Conservation (phyloP, 2,113 vertebrate genomes). For the Carassius auratus region DNA sequence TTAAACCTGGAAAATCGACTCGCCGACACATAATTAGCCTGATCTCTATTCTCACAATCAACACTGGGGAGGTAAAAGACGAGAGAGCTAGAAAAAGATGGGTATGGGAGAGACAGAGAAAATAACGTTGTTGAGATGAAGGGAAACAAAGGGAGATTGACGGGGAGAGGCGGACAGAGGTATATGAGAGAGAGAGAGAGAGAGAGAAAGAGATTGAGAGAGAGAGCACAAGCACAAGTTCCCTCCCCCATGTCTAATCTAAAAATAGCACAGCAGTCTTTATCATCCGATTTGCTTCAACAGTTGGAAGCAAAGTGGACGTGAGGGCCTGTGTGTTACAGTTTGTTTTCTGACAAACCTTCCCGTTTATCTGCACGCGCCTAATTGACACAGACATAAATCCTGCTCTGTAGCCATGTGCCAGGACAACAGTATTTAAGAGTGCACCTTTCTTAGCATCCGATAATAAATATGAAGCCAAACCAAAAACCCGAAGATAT, state of each 20-base stretch:
- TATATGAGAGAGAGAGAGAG: neutral
- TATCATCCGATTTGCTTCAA: slow-evolving; percentile 57
- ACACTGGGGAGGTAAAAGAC: slow-evolving; percentile 63
- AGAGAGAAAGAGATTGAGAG: slow-evolving; percentile 12
- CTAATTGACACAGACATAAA: slow-evolving; percentile 19
- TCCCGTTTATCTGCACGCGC: neutral
- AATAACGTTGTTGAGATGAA: neutral
- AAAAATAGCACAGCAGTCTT: slow-evolving; percentile 73
- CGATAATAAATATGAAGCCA: neutral
- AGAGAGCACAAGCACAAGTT: slow-evolving; percentile 29
- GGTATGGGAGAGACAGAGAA: slow-evolving; percentile 34
- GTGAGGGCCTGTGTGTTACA: slow-evolving; percentile 41
- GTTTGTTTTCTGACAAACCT: slow-evolving; percentile 15
- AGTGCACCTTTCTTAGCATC: neutral
- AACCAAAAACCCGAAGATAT: neutral
- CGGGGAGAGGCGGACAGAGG: neutral
- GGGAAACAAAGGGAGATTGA: neutral
- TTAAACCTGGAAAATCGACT: slow-evolving; percentile 49
- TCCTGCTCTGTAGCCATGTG: neutral
- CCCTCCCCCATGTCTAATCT: slow-evolving; percentile 67
- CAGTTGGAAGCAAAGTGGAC: slow-evolving; percentile 51
- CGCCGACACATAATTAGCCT: slow-evolving; percentile 56
- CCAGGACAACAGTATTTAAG: neutral
- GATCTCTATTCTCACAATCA: slow-evolving; percentile 66
- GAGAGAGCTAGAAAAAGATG: neutral